These are phyloP conservation scores for Mactra quadrangularis DNA, from an alignment of 1,140 invertebrate genomes.

Conservation along the genomic window DNA sequence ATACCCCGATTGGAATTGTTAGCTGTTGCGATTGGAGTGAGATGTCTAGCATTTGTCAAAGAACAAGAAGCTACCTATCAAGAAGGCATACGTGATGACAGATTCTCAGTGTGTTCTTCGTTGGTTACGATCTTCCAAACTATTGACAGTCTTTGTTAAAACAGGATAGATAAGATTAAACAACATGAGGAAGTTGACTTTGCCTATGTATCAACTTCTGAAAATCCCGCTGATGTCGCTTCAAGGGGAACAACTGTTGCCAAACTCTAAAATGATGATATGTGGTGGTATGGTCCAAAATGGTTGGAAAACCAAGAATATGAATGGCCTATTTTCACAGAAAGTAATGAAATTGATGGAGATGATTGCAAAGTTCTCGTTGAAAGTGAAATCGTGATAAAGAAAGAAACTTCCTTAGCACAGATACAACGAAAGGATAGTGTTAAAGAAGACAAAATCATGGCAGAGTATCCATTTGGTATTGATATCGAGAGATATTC, in stretches of 20 bases:
- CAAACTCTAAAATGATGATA: background rate
- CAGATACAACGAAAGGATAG: no score
- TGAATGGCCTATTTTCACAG: no score
- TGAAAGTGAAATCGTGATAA: no score
- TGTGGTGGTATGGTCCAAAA: constrained; percentile 3
- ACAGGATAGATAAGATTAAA: no score
- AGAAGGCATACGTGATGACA: background rate
- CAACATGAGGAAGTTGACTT: background rate
- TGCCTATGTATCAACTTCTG: background rate
- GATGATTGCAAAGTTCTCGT: no score
- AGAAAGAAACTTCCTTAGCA: no score
- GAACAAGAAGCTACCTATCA: no score
- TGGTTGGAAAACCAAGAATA: background rate
- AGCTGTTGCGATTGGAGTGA: no score
- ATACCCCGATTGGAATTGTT: no score
- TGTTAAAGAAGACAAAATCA: no score
- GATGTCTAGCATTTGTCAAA: no score
- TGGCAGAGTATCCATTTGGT: background rate
- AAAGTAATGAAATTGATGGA: no score
- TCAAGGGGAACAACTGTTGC: background rate
- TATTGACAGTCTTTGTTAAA: constrained; percentile 1
- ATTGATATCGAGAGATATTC: background rate
- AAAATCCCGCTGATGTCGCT: constrained; percentile 3
- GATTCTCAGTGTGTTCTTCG: constrained; percentile 15
- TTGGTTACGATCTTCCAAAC: background rate